phyloP scores from a whole-genome alignment of 2,113 vertebrate genomes.

The Equus przewalskii region DNA sequence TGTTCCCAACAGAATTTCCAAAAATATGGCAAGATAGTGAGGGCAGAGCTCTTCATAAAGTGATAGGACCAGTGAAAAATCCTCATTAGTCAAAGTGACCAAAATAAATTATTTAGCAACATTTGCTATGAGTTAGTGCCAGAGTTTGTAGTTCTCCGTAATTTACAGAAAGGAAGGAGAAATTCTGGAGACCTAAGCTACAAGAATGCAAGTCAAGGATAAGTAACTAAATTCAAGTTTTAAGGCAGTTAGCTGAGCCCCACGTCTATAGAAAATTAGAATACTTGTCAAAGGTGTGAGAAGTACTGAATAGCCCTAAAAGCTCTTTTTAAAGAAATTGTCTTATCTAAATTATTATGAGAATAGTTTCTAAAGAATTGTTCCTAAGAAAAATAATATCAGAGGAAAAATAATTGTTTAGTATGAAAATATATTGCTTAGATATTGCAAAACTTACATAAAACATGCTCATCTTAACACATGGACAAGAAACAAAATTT shows the following conservation, averaged over 20 bases:
- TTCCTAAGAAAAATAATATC: neutral
- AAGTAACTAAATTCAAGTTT: neutral
- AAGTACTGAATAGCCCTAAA: neutral
- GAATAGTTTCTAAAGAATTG: neutral
- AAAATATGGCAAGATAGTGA: neutral
- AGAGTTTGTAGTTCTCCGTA: neutral
- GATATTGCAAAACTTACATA: neutral
- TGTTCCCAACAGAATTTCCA: neutral
- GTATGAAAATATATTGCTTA: neutral
- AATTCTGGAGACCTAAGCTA: neutral
- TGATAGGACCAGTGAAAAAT: neutral
- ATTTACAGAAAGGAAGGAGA: neutral
- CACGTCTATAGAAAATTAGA: neutral
- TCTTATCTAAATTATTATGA: neutral
- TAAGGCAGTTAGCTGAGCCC: neutral
- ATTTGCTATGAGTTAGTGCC: neutral
- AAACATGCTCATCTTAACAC: neutral
- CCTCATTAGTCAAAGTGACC: neutral
- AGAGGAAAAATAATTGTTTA: neutral
- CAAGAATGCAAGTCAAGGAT: neutral
- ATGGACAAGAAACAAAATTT: neutral
- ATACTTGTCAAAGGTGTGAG: neutral
- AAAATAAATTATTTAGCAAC: neutral
- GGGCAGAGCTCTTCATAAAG: neutral
- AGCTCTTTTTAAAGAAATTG: neutral